Conservation (phyloP, 1,140 invertebrate species). For the Orchesella cincta region DNA sequence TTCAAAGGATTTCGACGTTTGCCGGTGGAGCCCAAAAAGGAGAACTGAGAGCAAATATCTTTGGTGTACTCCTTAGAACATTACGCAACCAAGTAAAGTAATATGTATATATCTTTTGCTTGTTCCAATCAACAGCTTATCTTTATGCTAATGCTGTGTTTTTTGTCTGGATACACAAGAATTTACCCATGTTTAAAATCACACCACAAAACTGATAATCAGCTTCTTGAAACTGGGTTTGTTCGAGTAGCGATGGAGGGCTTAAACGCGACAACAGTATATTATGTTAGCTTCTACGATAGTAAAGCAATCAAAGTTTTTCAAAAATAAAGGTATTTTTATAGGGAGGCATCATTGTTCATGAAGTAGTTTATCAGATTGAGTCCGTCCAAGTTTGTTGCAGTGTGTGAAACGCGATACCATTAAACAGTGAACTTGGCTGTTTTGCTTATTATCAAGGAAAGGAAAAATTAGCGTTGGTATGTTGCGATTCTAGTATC, state of each 20-base stretch:
- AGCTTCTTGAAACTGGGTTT: constrained; percentile 40
- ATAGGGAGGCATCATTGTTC: constrained; percentile 37
- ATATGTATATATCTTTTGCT: no score
- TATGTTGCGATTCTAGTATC: constrained; percentile 42
- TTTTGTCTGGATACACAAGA: no score
- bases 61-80: no score
- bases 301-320: no score
- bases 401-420: constrained; percentile 40
- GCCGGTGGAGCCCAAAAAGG: no score
- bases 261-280: not conserved
- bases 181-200: constrained; percentile 35
- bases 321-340: no score
- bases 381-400: not conserved
- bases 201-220: constrained; percentile 44
- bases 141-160: no score
- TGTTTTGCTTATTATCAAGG: constrained; percentile 41
- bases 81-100: no score
- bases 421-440: constrained; percentile 40
- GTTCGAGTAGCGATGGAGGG: not conserved
- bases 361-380: constrained; percentile 38
- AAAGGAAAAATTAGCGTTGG: constrained; percentile 41
- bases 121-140: no score
- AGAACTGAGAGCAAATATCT: no score
- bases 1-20: no score
- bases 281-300: no score